phyloP scores from a whole-genome alignment of 2,797 vertebrate species.

The Crenuchus spilurus region DNA sequence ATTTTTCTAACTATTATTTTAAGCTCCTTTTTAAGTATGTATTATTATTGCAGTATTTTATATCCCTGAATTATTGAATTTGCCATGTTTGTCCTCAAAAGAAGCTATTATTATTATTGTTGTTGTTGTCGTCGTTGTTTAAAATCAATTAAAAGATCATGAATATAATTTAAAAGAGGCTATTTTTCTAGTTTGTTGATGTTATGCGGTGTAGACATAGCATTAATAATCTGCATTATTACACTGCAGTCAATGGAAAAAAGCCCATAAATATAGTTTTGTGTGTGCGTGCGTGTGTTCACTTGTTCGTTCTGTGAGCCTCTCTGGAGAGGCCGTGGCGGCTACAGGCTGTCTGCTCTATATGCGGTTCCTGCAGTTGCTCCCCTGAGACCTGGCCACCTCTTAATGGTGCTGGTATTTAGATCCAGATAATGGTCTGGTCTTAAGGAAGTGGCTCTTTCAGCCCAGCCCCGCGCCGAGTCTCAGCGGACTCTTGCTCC shows the following conservation, averaged over 20 bases:
- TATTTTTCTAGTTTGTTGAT: too few relatives aligned
- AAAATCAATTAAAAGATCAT: too few relatives aligned
- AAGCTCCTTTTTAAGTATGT: too few relatives aligned
- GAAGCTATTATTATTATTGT: too few relatives aligned
- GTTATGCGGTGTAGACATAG: neutral
- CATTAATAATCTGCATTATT: neutral
- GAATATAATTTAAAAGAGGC: too few relatives aligned
- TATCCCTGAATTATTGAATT: too few relatives aligned
- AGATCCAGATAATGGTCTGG: constrained; percentile 61
- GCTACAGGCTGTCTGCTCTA: constrained; percentile 52
- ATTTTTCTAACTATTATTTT: too few relatives aligned
- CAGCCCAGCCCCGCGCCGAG: constrained; percentile 34
- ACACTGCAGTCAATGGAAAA: neutral
- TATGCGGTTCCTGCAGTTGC: constrained; percentile 32
- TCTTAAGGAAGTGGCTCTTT: constrained; percentile 52
- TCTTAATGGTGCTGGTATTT: constrained; percentile 60
- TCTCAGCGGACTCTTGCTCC: constrained; percentile 36
- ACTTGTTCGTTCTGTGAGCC: neutral
- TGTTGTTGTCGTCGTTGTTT: neutral
- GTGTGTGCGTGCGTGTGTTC: constrained; percentile 8
- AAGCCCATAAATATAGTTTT: neutral
- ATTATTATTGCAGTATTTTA: too few relatives aligned
- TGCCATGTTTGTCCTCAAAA: too few relatives aligned
- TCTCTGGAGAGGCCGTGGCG: constrained; percentile 38
- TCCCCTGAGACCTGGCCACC: constrained; percentile 53